Evolutionary conservation across 2,888 invertebrate genomes (phyloP).

Genomic region (Toxonevra muliebris): DNA sequence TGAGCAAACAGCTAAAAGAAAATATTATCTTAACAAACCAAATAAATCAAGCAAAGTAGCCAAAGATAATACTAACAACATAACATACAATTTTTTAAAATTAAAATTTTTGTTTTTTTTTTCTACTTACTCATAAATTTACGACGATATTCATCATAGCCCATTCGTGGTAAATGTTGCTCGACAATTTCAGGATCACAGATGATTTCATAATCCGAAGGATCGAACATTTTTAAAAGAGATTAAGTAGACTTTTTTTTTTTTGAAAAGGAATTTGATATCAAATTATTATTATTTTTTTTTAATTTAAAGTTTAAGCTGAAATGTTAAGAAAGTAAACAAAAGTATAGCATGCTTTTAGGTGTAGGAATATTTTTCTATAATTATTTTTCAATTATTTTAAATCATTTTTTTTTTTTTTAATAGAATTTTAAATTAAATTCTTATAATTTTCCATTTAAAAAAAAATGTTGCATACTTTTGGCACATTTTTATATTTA

Average conservation of each 20-base stretch:
- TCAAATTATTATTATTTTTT: conserved; percentile 18
- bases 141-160: conserved; percentile 50
- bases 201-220: conserved; percentile 47
- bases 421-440: no score
- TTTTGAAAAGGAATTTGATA: background rate
- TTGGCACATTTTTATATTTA: no score
- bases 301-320: no score
- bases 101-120: background rate
- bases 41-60: no score
- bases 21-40: no score
- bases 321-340: no score
- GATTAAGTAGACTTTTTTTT: background rate
- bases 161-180: conserved; percentile 32
- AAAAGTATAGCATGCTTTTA: background rate
- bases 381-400: background rate
- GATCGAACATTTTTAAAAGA: conserved; percentile 47
- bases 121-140: conserved; percentile 49
- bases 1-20: no score
- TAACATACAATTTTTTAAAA: conserved; percentile 3
- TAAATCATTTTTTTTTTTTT: background rate
- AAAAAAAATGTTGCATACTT: no score
- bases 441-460: no score
- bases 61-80: no score
- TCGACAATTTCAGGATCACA: conserved; percentile 29
- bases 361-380: background rate